Percentiles rank a stretch among this genome's conserved stretches.
Conservation (phyloP, 2,888 invertebrate species). For the Maniola hyperantus region DNA sequence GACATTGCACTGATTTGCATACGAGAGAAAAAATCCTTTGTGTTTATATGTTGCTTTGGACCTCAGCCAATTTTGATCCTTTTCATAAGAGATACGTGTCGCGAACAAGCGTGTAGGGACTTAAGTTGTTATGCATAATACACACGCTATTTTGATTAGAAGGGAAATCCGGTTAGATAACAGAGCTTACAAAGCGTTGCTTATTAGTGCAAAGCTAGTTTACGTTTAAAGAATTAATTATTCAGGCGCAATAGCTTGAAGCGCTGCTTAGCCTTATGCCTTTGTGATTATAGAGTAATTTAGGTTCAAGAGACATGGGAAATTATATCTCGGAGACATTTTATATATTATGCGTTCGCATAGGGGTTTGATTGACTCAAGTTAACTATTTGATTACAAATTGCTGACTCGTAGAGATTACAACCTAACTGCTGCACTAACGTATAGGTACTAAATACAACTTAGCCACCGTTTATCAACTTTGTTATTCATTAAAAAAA, state of each 20-base stretch:
- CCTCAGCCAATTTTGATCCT: conserved; percentile 43
- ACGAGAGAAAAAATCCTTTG: not conserved
- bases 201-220: conserved; percentile 16
- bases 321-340: not conserved
- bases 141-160: conserved; percentile 62
- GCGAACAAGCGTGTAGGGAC: conserved; percentile 65
- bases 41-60: conserved; percentile 28
- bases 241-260: conserved; percentile 3
- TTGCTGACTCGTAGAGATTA: no score
- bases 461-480: no score
- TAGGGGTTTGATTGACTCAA: not conserved
- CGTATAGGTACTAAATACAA: no score
- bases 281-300: not conserved
- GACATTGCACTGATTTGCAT: not conserved
- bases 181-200: conserved; percentile 34
- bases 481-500: no score
- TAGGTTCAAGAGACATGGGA: not conserved
- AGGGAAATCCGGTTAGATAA: conserved; percentile 50
- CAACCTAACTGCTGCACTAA: no score
- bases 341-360: not conserved
- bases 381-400: no score
- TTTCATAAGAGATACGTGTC: conserved; percentile 64
- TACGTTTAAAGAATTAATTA: conserved; percentile 13
- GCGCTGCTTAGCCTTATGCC: not conserved
- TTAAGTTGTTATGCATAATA: conserved; percentile 69